Evolutionary conservation across 2,888 invertebrate species (phyloP), one percentile per base, ranked within the genome.

Genomic region (Antitype chi): DNA sequence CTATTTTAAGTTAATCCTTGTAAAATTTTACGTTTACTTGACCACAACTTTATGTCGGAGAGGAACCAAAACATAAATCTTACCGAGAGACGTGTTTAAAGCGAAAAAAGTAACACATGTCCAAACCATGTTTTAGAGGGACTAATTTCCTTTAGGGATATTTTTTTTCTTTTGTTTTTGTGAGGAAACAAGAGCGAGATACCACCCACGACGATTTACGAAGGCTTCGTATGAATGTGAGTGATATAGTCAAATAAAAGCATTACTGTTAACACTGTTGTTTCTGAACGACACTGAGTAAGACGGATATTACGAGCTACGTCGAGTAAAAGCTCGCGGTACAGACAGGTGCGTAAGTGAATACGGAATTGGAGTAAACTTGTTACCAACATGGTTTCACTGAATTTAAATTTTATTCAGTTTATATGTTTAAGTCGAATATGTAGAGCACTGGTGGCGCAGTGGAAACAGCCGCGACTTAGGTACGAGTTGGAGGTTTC

Each of bases 81-180:
- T 94, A 88, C 86, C 87, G 87, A 86, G 93, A 92, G 94, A 94
- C 94, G 92, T 92, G 92, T 95, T 94, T 93, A 94, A 95, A 95
- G 95, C 95, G 96, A 96, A 96, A 96, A 96, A 96, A 95, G 95
- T 95, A 96, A 96, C 96, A 96, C 95, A 94, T 96, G 96, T 96
- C 95, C 93, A 92, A 93, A 88, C 88, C 93, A 91, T 95, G 96
- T 96, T 96, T 95, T 95, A 96, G 95, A 95, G 94, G 93, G 95
- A 94, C 96, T 96, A 96, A 96, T 96, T 96, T 96, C 94, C 94
- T 95, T 95, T 93, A 87, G 92, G 93, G 93, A 93, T 94, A 91
- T 91, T 92, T 94, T 95, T 82, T 94, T 94, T 92, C 88, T 86
- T 92, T 92, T 89, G 93, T 94, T 94, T 91, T 91, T 91, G 87